Percentiles rank a stretch among this genome's conserved stretches.
Evolutionary conservation across 2,797 vertebrate species (phyloP).

Genomic region (Balearica regulorum): DNA sequence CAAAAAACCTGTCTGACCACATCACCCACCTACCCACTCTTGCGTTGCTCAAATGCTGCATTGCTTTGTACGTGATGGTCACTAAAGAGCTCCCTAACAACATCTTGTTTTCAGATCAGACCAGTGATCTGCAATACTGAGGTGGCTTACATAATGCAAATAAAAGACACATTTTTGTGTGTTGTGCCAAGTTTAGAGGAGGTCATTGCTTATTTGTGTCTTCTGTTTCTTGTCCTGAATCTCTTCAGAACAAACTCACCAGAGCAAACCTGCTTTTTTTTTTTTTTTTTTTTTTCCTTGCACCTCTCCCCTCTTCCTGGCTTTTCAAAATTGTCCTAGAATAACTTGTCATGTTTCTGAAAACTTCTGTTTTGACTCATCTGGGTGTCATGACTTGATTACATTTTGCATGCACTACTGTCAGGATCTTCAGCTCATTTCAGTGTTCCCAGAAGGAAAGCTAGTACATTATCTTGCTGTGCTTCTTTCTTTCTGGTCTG

Average conservation of each 20-base stretch:
- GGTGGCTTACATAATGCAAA: not conserved
- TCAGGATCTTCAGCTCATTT: not conserved
- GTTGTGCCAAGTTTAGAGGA: not conserved
- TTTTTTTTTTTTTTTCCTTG: not conserved
- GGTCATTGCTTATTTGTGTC: not conserved
- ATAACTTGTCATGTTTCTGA: not conserved
- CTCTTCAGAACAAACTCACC: not conserved
- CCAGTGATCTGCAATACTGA: not conserved
- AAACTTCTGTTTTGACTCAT: not conserved
- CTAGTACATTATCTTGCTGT: not conserved
- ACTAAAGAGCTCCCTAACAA: no score
- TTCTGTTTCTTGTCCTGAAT: not conserved
- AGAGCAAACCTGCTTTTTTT: not conserved
- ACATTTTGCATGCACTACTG: not conserved
- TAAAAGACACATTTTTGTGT: not conserved
- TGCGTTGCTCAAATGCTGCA: no score
- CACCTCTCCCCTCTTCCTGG: not conserved
- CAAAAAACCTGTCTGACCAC: not conserved
- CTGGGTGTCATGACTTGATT: not conserved
- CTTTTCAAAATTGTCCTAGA: not conserved
- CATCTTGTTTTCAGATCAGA: not conserved
- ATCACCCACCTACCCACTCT: not conserved
- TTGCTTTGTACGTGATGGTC: not conserved
- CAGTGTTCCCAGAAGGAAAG: not conserved
- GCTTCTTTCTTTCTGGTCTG: not conserved